A percentile compares a stretch with the other conserved stretches of the same genome.
Evolutionary conservation across 2,888 invertebrate species (phyloP).

Genomic region (Frankliniella fusca): DNA sequence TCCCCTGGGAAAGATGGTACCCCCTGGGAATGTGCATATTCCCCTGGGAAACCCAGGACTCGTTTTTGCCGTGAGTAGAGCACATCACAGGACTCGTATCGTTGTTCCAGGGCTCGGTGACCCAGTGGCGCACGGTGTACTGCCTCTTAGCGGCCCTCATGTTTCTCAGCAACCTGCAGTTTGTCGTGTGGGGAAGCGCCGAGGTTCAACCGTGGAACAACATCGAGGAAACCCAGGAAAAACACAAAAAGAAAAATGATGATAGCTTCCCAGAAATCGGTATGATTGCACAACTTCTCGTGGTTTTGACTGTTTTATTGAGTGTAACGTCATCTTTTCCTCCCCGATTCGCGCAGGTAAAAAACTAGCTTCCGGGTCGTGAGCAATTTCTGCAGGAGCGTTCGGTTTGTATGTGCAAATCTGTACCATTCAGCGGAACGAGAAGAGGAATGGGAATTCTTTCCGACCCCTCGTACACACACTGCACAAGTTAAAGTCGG

Average conservation of each 20-base stretch:
- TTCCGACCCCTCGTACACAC: too few relatives aligned
- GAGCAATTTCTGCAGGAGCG: not conserved
- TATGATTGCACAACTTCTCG: not conserved
- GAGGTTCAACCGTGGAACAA: not conserved
- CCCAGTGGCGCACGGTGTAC: constrained; percentile 9
- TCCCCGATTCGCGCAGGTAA: not conserved
- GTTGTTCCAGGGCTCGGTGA: not conserved
- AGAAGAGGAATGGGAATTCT: too few relatives aligned
- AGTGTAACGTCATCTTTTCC: not conserved
- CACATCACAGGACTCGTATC: not conserved
- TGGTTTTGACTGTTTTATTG: not conserved
- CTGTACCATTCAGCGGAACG: too few relatives aligned
- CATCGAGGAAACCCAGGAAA: not conserved
- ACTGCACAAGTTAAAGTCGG: too few relatives aligned
- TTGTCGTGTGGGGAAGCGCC: not conserved
- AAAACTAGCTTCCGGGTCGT: not conserved
- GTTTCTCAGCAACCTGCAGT: constrained; percentile 4
- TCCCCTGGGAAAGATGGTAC: too few relatives aligned
- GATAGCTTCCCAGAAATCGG: not conserved
- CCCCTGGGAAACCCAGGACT: too few relatives aligned
- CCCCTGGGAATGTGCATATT: too few relatives aligned
- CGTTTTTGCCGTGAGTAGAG: too few relatives aligned
- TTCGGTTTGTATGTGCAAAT: too few relatives aligned
- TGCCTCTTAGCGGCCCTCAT: not conserved
- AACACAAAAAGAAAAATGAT: not conserved